Conservation (phyloP, 2,888 invertebrate genomes). For the Aplocera efformata region DNA sequence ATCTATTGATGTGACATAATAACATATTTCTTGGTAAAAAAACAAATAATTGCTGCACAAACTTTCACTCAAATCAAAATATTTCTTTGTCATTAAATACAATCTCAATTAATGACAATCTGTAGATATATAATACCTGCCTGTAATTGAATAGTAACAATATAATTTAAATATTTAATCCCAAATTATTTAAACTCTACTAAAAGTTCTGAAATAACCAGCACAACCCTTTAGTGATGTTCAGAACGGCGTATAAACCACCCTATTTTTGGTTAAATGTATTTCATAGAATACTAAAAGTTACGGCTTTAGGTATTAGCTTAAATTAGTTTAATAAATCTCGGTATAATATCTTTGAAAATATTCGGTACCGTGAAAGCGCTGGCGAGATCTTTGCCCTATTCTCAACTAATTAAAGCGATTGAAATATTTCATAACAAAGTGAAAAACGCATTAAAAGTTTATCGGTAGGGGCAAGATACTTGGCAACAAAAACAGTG, state of each 20-base stretch:
- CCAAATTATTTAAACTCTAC: too few species aligned
- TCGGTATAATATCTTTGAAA: conserved; percentile 36
- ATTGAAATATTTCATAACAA: conserved; percentile 64
- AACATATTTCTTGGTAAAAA: too few species aligned
- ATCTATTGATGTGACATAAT: too few species aligned
- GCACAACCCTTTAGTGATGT: conserved; percentile 7
- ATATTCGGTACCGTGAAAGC: conserved; percentile 38
- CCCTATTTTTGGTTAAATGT: conserved; percentile 13
- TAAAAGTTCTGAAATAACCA: not conserved
- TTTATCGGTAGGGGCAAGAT: conserved; percentile 45
- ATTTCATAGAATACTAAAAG: conserved; percentile 27
- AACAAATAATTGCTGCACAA: too few species aligned
- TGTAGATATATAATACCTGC: too few species aligned
- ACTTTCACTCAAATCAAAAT: too few species aligned
- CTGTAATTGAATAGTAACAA: too few species aligned
- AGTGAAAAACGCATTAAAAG: conserved; percentile 70
- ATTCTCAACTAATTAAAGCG: conserved; percentile 53
- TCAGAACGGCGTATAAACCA: conserved; percentile 9
- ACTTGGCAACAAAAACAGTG: conserved; percentile 37
- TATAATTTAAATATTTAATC: too few species aligned
- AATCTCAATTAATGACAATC: too few species aligned
- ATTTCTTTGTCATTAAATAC: too few species aligned
- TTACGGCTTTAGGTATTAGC: conserved; percentile 29
- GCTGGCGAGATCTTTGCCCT: conserved; percentile 48
- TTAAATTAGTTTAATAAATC: conserved; percentile 40